Conservation (phyloP, 2,113 vertebrate species). For the Orthonyx spaldingii region DNA sequence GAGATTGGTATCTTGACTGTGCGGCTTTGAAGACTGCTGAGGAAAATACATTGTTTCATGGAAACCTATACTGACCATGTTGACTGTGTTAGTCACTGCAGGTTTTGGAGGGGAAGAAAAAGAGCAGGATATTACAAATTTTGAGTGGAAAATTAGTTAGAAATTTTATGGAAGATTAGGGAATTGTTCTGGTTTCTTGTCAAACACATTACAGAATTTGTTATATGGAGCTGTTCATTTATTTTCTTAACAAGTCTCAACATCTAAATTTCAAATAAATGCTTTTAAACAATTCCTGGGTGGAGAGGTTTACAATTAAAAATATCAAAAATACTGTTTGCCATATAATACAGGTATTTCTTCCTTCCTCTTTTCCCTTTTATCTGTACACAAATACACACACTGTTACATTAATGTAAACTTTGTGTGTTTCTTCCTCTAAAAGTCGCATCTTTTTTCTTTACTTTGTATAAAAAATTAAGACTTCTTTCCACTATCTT, state of each 20-base stretch:
- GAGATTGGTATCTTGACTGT: not conserved
- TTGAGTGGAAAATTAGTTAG: not conserved
- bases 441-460: not conserved
- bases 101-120: not conserved
- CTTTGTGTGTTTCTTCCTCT: not conserved
- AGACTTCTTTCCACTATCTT: not conserved
- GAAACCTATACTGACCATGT: not conserved
- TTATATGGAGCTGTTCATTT: not conserved
- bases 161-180: not conserved
- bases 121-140: not conserved
- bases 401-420: not conserved
- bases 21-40: not conserved
- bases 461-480: not conserved
- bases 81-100: not conserved
- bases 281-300: not conserved
- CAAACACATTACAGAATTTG: not conserved
- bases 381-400: not conserved
- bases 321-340: not conserved
- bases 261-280: not conserved
- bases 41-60: not conserved
- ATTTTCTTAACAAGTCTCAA: not conserved
- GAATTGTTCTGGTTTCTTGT: not conserved
- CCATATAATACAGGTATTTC: not conserved
- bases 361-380: not conserved
- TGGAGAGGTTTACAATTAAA: not conserved